Evolutionary conservation across 2,113 vertebrate species (phyloP), one percentile per base, ranked within the genome.

Genomic region (Sander lucioperca): DNA sequence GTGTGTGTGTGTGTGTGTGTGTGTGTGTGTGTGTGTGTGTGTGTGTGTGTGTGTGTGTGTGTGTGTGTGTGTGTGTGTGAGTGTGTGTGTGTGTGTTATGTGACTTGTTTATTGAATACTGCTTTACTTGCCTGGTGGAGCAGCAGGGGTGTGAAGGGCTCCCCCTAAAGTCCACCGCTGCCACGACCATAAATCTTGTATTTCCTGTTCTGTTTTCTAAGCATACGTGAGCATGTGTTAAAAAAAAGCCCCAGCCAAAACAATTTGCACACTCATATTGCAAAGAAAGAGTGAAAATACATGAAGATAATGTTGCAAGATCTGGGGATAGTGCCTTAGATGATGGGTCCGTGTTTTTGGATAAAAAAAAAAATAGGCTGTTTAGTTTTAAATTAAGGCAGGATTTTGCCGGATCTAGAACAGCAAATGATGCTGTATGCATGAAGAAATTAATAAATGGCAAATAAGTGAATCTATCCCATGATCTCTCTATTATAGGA

Each of bases 151-250:
- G 75, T 77, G 79, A 86, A 84, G 57, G 33, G 71, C 86, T 79
- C 68, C 84, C 77, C 68, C 82, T 92, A 58, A 80, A 80, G 83
- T 64, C 77, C 75, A 63, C 74, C 59, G 51, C 66, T 66, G 78
- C 74, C 19, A 47, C 18, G 66, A 56, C 77, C 77, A 78, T 93
- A 90, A 86, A 90, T 88, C 78, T 47, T 66, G 43, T 48, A 57
- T 57, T 86, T 92, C 86, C 87, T 88, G 83, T 65, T 82, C 48
- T 77, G 71, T 72, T 72, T 72, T 18, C 15, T 16, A 59, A 74
- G 58, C 57, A 67, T 43, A 65, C 3, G 16, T 56, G 39, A 43
- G 67, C 4, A 33, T 67, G 58, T 51, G 13, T 65, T 16, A 25
- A 48, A 56, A 47, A 10, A 21, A 33, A 39, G 39, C 27, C 27